Conservation (phyloP, 53 echinoderm and acorn worm genomes). For the Actinopyga echinites region DNA sequence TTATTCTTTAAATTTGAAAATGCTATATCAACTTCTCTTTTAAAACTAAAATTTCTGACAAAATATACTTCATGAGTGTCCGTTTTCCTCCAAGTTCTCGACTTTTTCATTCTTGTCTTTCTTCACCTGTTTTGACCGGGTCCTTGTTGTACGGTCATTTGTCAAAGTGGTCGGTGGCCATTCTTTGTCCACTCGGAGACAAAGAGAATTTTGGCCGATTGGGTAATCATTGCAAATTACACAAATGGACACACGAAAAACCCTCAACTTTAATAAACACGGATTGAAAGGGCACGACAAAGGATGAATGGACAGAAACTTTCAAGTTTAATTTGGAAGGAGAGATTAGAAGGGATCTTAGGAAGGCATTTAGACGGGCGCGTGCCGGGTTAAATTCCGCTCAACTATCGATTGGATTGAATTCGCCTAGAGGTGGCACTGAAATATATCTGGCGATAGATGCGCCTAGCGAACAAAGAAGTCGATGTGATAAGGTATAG, state of each 20-base stretch:
- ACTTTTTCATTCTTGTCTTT: no score
- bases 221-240: background rate
- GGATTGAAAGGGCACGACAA: background rate
- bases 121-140: no score
- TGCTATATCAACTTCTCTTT: no score
- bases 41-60: no score
- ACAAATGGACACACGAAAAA: background rate
- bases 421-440: constrained; percentile 3
- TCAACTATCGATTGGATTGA: constrained; percentile 3
- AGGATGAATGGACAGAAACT: background rate
- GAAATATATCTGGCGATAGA: background rate
- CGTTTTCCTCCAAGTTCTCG: no score
- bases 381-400: constrained; percentile 22
- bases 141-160: no score
- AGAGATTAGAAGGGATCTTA: constrained; percentile 12
- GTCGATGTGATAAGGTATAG: background rate
- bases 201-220: constrained; percentile 16
- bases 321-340: background rate
- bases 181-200: background rate
- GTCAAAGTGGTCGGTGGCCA: no score
- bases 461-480: background rate
- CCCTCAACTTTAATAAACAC: background rate
- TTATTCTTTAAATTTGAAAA: no score
- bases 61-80: no score
- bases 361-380: constrained; percentile 7